Percentiles rank a stretch among this genome's conserved stretches.
These are phyloP conservation scores for Parotia lawesii DNA, from an alignment of 2,113 vertebrate genomes.

Conservation along the genomic window DNA sequence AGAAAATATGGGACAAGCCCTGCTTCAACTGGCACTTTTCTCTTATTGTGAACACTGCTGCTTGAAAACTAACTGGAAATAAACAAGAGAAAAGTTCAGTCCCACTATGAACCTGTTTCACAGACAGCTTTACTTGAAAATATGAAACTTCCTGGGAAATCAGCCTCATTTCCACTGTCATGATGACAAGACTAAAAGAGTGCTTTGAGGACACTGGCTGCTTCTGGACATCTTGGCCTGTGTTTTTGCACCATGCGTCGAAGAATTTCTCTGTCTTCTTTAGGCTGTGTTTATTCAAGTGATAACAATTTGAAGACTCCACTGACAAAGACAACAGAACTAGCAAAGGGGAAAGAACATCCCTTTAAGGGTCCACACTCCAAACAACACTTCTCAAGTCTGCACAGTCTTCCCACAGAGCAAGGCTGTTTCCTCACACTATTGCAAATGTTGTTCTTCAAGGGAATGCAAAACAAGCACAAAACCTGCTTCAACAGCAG, in stretches of 20 bases:
- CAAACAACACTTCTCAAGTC: constrained; percentile 3
- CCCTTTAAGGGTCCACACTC: not conserved
- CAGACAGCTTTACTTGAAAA: not conserved
- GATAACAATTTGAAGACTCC: constrained; percentile 2
- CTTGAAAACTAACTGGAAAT: not conserved
- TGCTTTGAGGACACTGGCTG: not conserved
- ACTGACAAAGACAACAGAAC: constrained; percentile 24
- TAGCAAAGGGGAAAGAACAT: not conserved
- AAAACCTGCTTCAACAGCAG: not conserved
- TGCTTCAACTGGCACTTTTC: not conserved
- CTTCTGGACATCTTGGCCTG: not conserved
- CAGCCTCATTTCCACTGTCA: not conserved
- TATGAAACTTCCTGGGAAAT: not conserved
- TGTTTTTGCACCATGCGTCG: not conserved
- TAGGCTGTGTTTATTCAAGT: constrained; percentile 22
- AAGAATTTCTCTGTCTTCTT: not conserved
- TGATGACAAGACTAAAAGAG: not conserved
- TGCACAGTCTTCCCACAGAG: not conserved
- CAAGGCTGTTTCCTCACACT: not conserved
- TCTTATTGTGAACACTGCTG: not conserved
- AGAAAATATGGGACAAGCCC: not conserved
- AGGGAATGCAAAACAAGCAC: not conserved
- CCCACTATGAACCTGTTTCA: not conserved
- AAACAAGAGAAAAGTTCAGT: not conserved
- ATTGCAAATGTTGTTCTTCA: not conserved